Evolutionary conservation across 2,888 invertebrate genomes (phyloP), one percentile per base, ranked within the genome.

Genomic region (Brachypterus glaber): DNA sequence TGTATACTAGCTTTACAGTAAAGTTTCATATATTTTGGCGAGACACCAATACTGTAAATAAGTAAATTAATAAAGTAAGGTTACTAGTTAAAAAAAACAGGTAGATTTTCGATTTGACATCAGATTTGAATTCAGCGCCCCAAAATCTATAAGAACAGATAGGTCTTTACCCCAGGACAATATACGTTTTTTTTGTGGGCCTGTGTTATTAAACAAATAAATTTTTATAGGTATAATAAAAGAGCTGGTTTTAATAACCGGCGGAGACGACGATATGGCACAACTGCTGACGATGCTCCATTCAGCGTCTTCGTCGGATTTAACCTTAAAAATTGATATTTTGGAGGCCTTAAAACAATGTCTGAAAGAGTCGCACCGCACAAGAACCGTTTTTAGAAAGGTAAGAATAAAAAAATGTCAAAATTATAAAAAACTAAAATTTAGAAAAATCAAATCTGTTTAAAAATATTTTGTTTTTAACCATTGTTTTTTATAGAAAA

Each of bases 181-280:
- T n/a, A n/a, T n/a, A n/a, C n/a, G n/a, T n/a, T n/a, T n/a, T n/a
- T n/a, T n/a, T n/a, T n/a, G n/a, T n/a, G n/a, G n/a, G n/a, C n/a
- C n/a, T n/a, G n/a, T n/a, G n/a, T n/a, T n/a, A 25, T 27, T 24
- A 40, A 32, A 16, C 24, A n/a, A n/a, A n/a, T n/a, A n/a, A n/a
- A n/a, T n/a, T n/a, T 32, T 42, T 35, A 38, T 45, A 77, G 80
- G 84, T 40, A 86, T 95, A 35, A 77, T 93, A 48, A 77, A 90
- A 49, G 91, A 93, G 68, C 67, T 95, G 27, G 82, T 93, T 51
- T 73, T 92, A 43, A 89, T 88, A 33, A 82, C 86, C 18, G 93
- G 91, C 1, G 93, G 95, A 1, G 96, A 96, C 55, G 96, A 96
- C 54, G 95, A 96, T 54, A 91, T 96, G 92, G 83, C 87, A 1